phyloP scores from a whole-genome alignment of 2,797 vertebrate genomes.

The Poecilia wingei region DNA sequence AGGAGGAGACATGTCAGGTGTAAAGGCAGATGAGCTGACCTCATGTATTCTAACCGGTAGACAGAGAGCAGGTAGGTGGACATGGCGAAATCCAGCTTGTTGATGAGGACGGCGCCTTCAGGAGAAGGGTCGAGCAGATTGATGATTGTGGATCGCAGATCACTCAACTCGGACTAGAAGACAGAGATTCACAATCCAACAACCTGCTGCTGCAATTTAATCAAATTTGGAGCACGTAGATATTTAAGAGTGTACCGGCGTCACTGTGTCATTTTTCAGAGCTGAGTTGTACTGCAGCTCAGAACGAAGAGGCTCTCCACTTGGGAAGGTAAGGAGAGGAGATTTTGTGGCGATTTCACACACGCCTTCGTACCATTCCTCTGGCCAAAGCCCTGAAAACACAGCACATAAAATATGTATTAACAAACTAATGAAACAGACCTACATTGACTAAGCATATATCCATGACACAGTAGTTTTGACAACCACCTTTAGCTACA shows the following conservation, averaged over 20 bases:
- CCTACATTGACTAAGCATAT: background rate
- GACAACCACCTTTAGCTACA: background rate
- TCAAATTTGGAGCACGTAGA: background rate
- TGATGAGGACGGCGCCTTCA: constrained; percentile 91
- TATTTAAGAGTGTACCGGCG: constrained; percentile 78
- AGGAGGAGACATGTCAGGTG: background rate
- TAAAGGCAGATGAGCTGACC: constrained; percentile 72
- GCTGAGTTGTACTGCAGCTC: constrained; percentile 97
- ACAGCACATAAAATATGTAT: constrained; percentile 11
- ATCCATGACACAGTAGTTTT: background rate
- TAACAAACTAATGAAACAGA: background rate
- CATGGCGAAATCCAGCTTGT: constrained; percentile 97
- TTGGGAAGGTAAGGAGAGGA: constrained; percentile 94
- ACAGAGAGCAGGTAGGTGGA: constrained; percentile 97
- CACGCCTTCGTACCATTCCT: constrained; percentile 98
- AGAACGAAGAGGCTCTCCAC: constrained; percentile 94
- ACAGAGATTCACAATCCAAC: constrained; percentile 3
- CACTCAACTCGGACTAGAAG: constrained; percentile 90
- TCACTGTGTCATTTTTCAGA: constrained; percentile 96
- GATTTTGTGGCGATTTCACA: constrained; percentile 97
- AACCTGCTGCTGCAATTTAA: background rate
- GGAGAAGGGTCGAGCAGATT: constrained; percentile 93
- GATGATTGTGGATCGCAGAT: constrained; percentile 91
- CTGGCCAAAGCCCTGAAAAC: constrained; percentile 92
- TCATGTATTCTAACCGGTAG: constrained; percentile 96